A percentile compares a stretch with the other conserved stretches of the same genome.
These are phyloP conservation scores for Ammodytes dubius DNA, from an alignment of 2,113 vertebrate genomes.

Conservation along the genomic window DNA sequence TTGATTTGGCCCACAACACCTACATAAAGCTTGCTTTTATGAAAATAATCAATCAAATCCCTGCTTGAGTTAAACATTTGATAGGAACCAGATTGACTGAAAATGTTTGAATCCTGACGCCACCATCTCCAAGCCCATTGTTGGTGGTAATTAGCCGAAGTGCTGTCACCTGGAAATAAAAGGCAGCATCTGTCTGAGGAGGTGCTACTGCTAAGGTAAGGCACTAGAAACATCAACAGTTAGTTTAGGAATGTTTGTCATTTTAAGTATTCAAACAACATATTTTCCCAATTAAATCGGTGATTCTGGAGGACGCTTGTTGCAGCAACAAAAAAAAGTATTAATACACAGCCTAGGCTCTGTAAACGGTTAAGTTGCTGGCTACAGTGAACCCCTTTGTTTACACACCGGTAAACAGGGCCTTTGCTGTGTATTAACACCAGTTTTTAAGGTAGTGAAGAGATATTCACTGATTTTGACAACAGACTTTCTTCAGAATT, in stretches of 20 bases:
- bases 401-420: no score
- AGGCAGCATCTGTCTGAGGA: slow-evolving; percentile 2
- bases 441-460: no score
- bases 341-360: no score
- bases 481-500: no score
- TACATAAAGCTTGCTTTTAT: not conserved
- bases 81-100: not conserved
- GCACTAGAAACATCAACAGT: not conserved
- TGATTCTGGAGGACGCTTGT: no score
- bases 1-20: not conserved
- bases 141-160: slow-evolving; percentile 60
- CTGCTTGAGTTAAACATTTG: not conserved
- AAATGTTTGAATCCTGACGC: not conserved
- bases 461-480: no score
- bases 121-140: not conserved
- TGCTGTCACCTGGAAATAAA: slow-evolving; percentile 68
- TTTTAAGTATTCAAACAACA: not conserved
- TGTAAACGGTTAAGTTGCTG: no score
- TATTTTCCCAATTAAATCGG: not conserved
- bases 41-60: not conserved
- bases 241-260: not conserved
- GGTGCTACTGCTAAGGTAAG: slow-evolving; percentile 30
- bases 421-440: no score
- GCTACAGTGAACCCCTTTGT: no score
- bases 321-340: no score